A percentile compares a stretch with the other conserved stretches of the same genome.
Conservation (phyloP, 2,113 vertebrate species). For the Heteronetta atricapilla region DNA sequence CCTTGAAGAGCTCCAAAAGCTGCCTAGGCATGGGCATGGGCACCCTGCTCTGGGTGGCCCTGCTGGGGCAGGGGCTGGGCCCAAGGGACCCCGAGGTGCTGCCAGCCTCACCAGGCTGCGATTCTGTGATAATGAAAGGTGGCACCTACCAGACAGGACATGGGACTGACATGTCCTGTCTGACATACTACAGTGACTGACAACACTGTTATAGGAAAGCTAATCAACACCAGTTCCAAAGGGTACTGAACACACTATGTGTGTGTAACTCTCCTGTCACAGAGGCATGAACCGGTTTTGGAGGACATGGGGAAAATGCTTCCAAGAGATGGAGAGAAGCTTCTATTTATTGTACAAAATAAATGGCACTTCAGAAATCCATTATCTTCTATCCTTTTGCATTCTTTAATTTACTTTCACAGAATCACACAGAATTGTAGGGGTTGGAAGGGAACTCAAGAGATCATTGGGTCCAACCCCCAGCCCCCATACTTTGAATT, state of each 20-base stretch:
- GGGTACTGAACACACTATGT: rapidly evolving
- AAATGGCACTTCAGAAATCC: rapidly evolving
- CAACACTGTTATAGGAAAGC: rapidly evolving
- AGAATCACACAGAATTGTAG: too few relatives aligned
- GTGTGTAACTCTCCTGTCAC: rapidly evolving
- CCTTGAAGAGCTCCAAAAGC: too few relatives aligned
- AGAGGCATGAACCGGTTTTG: rapidly evolving
- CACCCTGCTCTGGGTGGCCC: too few relatives aligned
- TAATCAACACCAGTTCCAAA: not conserved
- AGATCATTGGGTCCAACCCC: too few relatives aligned
- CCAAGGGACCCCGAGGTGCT: too few relatives aligned
- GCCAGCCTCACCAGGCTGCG: too few relatives aligned
- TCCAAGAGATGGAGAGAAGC: not conserved
- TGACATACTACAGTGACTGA: not conserved
- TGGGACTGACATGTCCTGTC: too few relatives aligned
- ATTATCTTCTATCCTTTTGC: rapidly evolving
- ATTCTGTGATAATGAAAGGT: not conserved
- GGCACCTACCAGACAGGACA: not conserved
- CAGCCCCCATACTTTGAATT: too few relatives aligned
- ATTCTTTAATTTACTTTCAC: not conserved
- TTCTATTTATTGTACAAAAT: not conserved
- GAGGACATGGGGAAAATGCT: not conserved
- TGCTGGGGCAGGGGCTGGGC: too few relatives aligned
- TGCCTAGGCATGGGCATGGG: too few relatives aligned
- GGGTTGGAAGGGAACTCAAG: too few relatives aligned